phyloP scores from a whole-genome alignment of 2,888 invertebrate genomes.

The Mythimna ferrago region DNA sequence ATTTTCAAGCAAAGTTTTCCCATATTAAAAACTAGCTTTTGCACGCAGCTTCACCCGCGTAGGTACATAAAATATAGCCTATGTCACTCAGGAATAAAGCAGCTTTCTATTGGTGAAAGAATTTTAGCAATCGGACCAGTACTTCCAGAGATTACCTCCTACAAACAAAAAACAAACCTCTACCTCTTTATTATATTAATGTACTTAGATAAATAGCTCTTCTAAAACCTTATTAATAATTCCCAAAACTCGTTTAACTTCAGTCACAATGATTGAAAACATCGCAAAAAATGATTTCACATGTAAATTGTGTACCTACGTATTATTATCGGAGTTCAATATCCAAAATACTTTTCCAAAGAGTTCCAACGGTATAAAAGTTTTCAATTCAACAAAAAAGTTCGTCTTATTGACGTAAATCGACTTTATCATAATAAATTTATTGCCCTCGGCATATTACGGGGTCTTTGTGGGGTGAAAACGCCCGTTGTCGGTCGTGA shows the following conservation, averaged over 20 bases:
- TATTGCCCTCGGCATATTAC: conserved; percentile 65
- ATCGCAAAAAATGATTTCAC: conserved; percentile 51
- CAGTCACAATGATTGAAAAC: conserved; percentile 39
- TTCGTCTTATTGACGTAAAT: conserved; percentile 66
- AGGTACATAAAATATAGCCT: too few relatives aligned
- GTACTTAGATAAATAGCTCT: conserved; percentile 14
- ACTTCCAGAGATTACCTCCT: too few relatives aligned
- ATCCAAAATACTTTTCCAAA: conserved; percentile 61
- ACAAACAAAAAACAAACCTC: too few relatives aligned
- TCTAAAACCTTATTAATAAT: conserved; percentile 31
- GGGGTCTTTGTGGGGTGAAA: conserved; percentile 62
- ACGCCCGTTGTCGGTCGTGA: conserved; percentile 54
- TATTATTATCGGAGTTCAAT: conserved; percentile 53
- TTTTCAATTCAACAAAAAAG: conserved; percentile 67
- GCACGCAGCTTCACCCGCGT: too few relatives aligned
- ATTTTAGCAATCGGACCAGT: too few relatives aligned
- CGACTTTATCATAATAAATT: conserved; percentile 68
- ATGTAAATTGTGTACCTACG: conserved; percentile 53
- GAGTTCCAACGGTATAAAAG: conserved; percentile 63
- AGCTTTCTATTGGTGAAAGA: too few relatives aligned
- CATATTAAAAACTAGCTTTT: conserved; percentile 6
- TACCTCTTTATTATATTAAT: too few relatives aligned
- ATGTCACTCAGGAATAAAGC: too few relatives aligned
- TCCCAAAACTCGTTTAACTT: conserved; percentile 35
- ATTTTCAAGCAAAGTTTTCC: conserved; percentile 34